These are phyloP conservation scores for Alligator sinensis DNA, from an alignment of 2,113 vertebrate genomes.

Conservation along the genomic window DNA sequence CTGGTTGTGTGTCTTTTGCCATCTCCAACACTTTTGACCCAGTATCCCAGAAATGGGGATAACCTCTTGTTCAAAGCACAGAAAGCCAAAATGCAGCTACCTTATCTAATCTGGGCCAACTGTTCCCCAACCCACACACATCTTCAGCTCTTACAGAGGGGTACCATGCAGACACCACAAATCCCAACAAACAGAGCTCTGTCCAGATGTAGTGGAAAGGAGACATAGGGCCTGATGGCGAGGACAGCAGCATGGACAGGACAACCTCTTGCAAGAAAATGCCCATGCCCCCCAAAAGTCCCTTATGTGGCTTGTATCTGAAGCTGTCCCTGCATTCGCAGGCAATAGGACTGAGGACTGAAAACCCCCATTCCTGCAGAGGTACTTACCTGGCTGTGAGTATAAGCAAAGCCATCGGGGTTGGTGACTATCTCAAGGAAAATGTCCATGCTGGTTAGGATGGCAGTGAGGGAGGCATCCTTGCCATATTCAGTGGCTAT, in stretches of 20 bases:
- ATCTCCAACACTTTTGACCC: neutral
- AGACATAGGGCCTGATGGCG: neutral
- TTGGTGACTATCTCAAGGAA: slow-evolving; percentile 90
- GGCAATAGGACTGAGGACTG: neutral
- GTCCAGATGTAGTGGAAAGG: neutral
- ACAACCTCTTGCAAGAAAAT: neutral
- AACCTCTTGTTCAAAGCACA: neutral
- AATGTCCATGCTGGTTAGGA: slow-evolving; percentile 89
- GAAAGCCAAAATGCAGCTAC: neutral
- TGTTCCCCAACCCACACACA: neutral
- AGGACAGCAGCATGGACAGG: neutral
- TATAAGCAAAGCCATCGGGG: slow-evolving; percentile 88
- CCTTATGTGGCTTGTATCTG: rapidly evolving
- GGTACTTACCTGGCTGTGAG: slow-evolving; percentile 83
- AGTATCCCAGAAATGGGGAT: neutral
- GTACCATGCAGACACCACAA: neutral
- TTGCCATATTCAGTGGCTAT: slow-evolving; percentile 81
- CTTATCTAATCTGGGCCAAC: neutral
- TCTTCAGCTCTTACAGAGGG: neutral
- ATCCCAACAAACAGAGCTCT: neutral
- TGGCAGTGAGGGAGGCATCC: slow-evolving; percentile 76
- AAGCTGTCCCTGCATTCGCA: neutral
- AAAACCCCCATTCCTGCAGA: rapidly evolving
- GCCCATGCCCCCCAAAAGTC: neutral
- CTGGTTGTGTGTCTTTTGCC: neutral